Conservation (phyloP, 2,113 vertebrate species). For the Bufo bufo region DNA sequence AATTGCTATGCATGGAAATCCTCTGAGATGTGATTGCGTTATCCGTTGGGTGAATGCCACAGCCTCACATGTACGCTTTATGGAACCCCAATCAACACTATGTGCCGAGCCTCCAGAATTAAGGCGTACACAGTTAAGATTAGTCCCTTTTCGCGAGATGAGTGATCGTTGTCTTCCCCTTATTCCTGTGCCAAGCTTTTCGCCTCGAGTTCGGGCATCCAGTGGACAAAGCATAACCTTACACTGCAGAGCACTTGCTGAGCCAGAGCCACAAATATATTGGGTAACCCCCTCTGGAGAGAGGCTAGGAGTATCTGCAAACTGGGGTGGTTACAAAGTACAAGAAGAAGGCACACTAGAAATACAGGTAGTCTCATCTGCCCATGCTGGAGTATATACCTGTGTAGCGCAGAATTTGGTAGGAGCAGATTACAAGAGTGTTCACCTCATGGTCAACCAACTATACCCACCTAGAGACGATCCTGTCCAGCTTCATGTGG, state of each 20-base stretch:
- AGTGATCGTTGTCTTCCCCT: conserved; percentile 87
- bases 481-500: conserved; percentile 71
- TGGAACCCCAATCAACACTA: conserved; percentile 91
- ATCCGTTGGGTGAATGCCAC: conserved; percentile 90
- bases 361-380: conserved; percentile 72
- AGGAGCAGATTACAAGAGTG: conserved; percentile 86
- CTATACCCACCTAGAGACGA: conserved; percentile 63
- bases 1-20: conserved; percentile 94
- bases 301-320: conserved; percentile 70
- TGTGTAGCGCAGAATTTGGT: conserved; percentile 94
- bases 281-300: conserved; percentile 88
- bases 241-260: conserved; percentile 90
- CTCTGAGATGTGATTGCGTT: conserved; percentile 93
- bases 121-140: conserved; percentile 79
- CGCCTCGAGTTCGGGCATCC: conserved; percentile 74
- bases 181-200: conserved; percentile 82
- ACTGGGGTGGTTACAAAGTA: conserved; percentile 71
- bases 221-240: conserved; percentile 73
- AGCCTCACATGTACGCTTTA: conserved; percentile 81
- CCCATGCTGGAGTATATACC: conserved; percentile 88
- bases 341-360: conserved; percentile 89
- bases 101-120: conserved; percentile 93
- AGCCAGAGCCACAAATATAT: conserved; percentile 90
- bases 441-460: conserved; percentile 80
- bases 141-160: conserved; percentile 91